Evolutionary conservation across 2,113 vertebrate species (phyloP), one percentile per base, ranked within the genome.

Genomic region (Pholis gunnellus): DNA sequence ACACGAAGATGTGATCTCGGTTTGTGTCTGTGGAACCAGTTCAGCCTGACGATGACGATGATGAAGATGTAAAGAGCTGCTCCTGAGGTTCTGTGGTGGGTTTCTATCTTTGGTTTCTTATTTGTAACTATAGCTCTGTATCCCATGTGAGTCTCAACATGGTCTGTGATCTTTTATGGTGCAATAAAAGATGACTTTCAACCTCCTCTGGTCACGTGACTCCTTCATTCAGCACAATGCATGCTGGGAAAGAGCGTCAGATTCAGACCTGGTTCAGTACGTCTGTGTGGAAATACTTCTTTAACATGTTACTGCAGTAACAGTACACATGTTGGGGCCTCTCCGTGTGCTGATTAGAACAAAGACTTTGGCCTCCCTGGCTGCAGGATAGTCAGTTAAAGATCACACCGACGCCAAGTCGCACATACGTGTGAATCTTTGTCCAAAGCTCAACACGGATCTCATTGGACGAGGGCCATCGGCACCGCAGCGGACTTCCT

Each of bases 151-250:
- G 87, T 94, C 91, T 88, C 86, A 92, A 93, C 93, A 93, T 94
- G 92, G 90, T 94, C 87, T 88, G 75, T 94, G 91, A 93, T 95
- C 94, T 94, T 95, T 95, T 95, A 94, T 94, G 93, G 92, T 94
- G 93, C 92, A 95, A 95, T 95, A 95, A 95, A 95, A 95, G 94
- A 94, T 94, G 83, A 94, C 94, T 93, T 95, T 94, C 91, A 95
- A 94, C 89, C 91, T 94, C 91, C 67, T 63, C 4, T 65, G 1
- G 69, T 78, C 75, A 18, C 6, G 13, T 50, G 36, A 57, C 15
- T 83, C 48, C 56, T 75, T 85, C 6, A 31, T n/a, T 5, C 4
- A 48, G 3, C 60, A 8, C 72, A 27, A 0, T 65, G 60, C 73
- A 38, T 65, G 61, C 48, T 67, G 74, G 61, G 48, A 76, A 42